Base-by-base conservation (phyloP, 2,888 invertebrate species). In the Caenorhabditis macrosperma region DNA sequence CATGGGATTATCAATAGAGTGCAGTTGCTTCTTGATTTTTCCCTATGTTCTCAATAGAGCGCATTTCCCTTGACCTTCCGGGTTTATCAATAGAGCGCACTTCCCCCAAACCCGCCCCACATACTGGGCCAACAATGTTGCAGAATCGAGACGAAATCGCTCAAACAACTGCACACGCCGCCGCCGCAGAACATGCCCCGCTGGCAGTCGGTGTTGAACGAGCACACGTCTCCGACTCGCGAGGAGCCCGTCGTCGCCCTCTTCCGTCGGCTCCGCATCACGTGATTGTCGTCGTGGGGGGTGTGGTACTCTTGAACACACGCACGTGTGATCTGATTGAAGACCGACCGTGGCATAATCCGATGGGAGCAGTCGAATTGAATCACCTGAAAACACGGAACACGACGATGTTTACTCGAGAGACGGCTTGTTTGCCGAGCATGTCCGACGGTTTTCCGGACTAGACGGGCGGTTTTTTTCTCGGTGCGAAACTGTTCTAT, bases 111-210 rank as follows among this genome's bases (percentile, higher is more conserved):
- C 2, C 28, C 52, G n/a, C n/a, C n/a, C n/a, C n/a, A n/a, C 78
- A 35, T 59, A 88, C 88, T 88, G 48, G 86, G 87, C 88, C 88
- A 88, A 68, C 88, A 88, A 54, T 89, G 89, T 10, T 88, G 87
- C 1, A 85, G 68, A 33, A 88, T 88, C 5, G 88, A 83, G 30
- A 88, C 88, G 77, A 87, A 89, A 60, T 88, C 87, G 41, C 86
- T 85, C 26, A 88, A 71, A 74, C 88, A 88, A 22, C 79, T 82
- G 67, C 88, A 88, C 6, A 85, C 81, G 4, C 88, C 88, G n/a
- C 85, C 87, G n/a, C 85, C 87, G 54, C 88, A 88, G 66, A 85
- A 88, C 88, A 88, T 88, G 41, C 88, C 88, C 22, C 87, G 55
- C 66, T 89, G 88, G 61, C 88, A 88, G 63, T 88, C 88, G 6